A percentile compares a stretch with the other conserved stretches of the same genome.
These are phyloP conservation scores for Arctocebus calabarensis DNA, from an alignment of 2,797 vertebrate species.

Conservation along the genomic window DNA sequence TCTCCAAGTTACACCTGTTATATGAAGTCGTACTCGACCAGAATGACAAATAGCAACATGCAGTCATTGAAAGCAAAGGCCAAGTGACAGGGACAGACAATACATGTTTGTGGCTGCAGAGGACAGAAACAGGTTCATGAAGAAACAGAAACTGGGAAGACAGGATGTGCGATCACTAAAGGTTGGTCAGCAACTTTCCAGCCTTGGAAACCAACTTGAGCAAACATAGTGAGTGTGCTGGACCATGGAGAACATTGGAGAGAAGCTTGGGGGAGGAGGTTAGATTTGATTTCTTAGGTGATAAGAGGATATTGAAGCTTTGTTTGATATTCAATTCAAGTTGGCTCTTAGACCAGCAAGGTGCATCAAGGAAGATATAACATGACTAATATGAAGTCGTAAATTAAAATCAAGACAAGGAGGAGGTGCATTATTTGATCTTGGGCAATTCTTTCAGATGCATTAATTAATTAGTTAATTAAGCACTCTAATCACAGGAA, in stretches of 20 bases:
- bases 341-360: not conserved
- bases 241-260: not conserved
- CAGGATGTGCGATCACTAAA: not conserved
- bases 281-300: not conserved
- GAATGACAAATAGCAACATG: not conserved
- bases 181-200: not conserved
- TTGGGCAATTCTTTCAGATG: not conserved
- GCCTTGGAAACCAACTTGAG: not conserved
- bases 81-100: not conserved
- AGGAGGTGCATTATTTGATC: not conserved
- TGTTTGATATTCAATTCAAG: not conserved
- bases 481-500: not conserved
- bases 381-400: not conserved
- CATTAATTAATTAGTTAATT: slow-evolving; percentile 9
- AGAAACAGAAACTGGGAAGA: not conserved
- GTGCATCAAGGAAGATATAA: not conserved
- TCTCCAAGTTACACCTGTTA: not conserved
- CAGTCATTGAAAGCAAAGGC: not conserved
- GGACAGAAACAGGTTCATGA: not conserved
- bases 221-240: not conserved
- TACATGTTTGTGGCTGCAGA: not conserved
- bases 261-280: not conserved
- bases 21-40: not conserved
- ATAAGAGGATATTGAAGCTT: not conserved
- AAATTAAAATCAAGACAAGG: not conserved